Evolutionary conservation across 2,888 invertebrate species (phyloP), one percentile per base, ranked within the genome.

Genomic region (Acanthococcus lagerstroemiae): DNA sequence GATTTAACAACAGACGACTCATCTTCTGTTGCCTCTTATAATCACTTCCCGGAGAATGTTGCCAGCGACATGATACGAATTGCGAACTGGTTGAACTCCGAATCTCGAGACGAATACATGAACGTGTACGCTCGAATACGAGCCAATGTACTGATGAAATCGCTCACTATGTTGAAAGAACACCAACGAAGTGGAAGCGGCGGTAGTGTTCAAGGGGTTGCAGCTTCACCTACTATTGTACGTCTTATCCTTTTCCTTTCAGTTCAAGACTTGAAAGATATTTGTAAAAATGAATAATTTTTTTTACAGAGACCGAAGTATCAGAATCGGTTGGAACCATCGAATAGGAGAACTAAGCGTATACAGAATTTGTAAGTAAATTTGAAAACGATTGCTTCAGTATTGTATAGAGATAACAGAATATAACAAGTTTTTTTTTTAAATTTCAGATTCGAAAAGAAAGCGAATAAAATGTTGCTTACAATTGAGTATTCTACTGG

Each of bases 401-500:
- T 48, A 46, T 26, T 37, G 12, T 25, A 19, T 57, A 5, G 22
- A 19, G 26, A 50, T 22, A 55, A 50, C 17, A 48, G 17, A n/a
- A n/a, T 26, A 25, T 67, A 60, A 17, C 52, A 24, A 73, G 70
- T 24, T 30, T 48, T 58, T 55, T 2, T 55, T 55, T 67, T 25
- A 66, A 54, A 25, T 70, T 74, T 17, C 70, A 84, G 84, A 15
- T 82, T 90, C 69, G 89, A 90, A 75, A 80, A 79, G 73, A 87
- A 88, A 74, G 91, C 89, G 0, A 90, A 88, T 73, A 87, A 87
- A 75, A 85, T 91, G 80, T 81, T 93, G 73, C 91, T 88, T 75
- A 92, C 87, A 4, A 77, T 86, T 72, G 90, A 87, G 74, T 85
- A 85, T 73, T 90, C 87, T 0, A 91, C 90, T 0, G 90, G 90